Evolutionary conservation across 2,113 vertebrate genomes (phyloP).

Genomic region (Todiramphus saurophagus): DNA sequence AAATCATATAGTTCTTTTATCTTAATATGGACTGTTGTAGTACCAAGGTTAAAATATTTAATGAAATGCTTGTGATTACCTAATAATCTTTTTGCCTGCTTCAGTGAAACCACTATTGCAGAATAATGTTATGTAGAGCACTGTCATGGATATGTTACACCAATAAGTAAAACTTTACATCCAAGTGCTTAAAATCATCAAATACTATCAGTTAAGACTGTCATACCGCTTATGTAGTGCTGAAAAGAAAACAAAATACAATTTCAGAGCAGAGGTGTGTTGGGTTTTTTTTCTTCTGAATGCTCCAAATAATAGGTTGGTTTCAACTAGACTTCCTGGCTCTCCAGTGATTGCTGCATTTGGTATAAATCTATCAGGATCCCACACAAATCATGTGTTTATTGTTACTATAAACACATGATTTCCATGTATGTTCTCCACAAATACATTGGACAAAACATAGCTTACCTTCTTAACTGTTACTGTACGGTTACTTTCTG

Average conservation of each 20-base stretch:
- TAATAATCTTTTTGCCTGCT: neutral
- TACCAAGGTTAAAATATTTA: neutral
- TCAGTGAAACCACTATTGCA: neutral
- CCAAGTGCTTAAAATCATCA: constrained; percentile 67
- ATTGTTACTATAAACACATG: neutral
- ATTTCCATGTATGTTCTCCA: constrained; percentile 1
- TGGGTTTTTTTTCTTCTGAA: constrained; percentile 49
- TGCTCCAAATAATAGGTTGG: constrained; percentile 76
- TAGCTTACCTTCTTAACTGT: constrained; percentile 27
- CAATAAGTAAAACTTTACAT: constrained; percentile 49
- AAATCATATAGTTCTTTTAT: neutral
- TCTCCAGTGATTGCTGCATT: constrained; percentile 53
- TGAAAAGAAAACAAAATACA: constrained; percentile 72
- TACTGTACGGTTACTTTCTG: neutral
- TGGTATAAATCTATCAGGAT: constrained; percentile 24
- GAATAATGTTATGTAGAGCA: constrained; percentile 43
- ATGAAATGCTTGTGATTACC: neutral
- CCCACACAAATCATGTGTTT: neutral
- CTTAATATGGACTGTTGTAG: neutral
- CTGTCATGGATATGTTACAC: constrained; percentile 52
- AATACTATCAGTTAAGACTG: constrained; percentile 72
- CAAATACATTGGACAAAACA: constrained; percentile 26
- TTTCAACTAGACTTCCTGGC: constrained; percentile 68
- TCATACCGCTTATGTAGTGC: constrained; percentile 56
- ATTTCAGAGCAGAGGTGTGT: constrained; percentile 19